Evolutionary conservation across 2,888 invertebrate genomes (phyloP).

Genomic region (Caenorhabditis sp.): DNA sequence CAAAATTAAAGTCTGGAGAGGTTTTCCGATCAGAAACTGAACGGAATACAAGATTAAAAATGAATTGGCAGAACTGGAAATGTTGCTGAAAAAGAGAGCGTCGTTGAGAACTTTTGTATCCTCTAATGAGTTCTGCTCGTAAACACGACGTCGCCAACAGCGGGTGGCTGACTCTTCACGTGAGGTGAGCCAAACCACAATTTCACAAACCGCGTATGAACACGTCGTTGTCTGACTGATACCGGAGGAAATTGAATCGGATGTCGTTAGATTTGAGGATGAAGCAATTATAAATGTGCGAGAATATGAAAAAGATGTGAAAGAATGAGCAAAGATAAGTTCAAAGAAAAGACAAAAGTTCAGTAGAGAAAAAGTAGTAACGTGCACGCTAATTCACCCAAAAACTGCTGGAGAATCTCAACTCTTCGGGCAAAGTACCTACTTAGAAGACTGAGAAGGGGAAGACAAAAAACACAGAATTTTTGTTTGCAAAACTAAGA

Average conservation of each 20-base stretch:
- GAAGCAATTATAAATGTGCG: no score
- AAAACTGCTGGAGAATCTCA: slow-evolving; percentile 26
- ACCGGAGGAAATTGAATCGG: no score
- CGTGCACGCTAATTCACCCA: no score
- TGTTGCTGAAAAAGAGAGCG: slow-evolving; percentile 2
- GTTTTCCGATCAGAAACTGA: not conserved
- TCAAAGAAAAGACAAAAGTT: no score
- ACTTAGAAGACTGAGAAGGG: slow-evolving; percentile 27
- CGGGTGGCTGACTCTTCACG: no score
- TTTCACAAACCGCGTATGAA: no score
- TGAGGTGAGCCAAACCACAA: not conserved
- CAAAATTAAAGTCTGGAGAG: not conserved
- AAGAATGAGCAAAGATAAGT: not conserved
- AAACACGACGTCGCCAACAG: not conserved
- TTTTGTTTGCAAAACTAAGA: not conserved
- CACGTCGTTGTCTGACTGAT: no score
- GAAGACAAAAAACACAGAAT: slow-evolving; percentile 16
- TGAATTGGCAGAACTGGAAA: not conserved
- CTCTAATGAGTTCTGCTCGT: not conserved
- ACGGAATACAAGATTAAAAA: no score
- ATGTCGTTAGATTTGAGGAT: no score
- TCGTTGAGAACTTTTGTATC: slow-evolving; percentile 4
- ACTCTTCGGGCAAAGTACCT: slow-evolving; percentile 33
- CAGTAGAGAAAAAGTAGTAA: not conserved
- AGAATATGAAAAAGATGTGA: not conserved